phyloP scores from a whole-genome alignment of 2,888 invertebrate species.

The Rhogogaster chlorosoma region DNA sequence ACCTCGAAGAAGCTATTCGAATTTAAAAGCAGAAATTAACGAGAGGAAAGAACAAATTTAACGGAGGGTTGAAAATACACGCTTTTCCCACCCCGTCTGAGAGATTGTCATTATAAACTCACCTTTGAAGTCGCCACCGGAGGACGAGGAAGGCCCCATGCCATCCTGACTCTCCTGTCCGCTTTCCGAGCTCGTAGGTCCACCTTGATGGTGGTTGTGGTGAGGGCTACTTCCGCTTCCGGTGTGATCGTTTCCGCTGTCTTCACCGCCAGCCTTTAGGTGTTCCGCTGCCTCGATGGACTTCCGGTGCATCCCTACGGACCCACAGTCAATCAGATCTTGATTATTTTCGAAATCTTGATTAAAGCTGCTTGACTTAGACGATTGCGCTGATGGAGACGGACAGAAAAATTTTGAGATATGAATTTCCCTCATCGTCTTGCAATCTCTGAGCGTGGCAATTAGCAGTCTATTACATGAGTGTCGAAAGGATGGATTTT shows the following conservation, averaged over 20 bases:
- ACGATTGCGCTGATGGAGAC: conserved; percentile 78
- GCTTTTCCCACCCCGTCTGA: neutral
- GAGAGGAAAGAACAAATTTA: neutral
- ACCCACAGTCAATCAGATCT: conserved; percentile 78
- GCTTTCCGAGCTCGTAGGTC: conserved; percentile 75
- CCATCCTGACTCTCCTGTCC: conserved; percentile 76
- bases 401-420: conserved; percentile 71
- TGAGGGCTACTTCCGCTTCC: conserved; percentile 72
- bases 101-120: conserved; percentile 16
- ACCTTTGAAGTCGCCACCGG: conserved; percentile 61
- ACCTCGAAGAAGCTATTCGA: too few relatives aligned
- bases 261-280: conserved; percentile 89
- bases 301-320: conserved; percentile 98
- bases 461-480: neutral
- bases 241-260: conserved; percentile 81
- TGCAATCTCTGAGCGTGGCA: conserved; percentile 11
- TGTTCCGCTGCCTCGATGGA: conserved; percentile 98
- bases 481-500: neutral
- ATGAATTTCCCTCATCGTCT: conserved; percentile 39
- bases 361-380: conserved; percentile 78
- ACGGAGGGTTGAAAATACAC: neutral
- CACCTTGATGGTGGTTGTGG: conserved; percentile 74
- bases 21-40: neutral
- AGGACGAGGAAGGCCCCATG: conserved; percentile 73
- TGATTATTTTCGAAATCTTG: conserved; percentile 78